Base-by-base conservation (phyloP, 1,140 invertebrate genomes). In the Drosophila pseudoananassae region DNA sequence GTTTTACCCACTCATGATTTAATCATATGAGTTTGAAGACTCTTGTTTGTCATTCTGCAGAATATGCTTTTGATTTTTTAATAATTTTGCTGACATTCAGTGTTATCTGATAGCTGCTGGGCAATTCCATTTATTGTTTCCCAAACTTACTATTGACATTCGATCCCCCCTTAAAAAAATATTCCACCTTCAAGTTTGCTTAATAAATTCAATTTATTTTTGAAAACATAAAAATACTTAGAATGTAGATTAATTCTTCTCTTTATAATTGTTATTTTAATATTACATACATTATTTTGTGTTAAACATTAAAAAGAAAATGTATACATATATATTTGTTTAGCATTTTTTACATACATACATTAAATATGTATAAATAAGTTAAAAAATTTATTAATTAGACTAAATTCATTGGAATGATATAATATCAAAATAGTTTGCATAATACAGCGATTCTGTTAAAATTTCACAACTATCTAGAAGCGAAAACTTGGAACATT, bases 361-460 rank as follows among this genome's bases (percentile, higher is more conserved):
- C 71, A 78, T 57, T 69, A 53, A 74, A 76, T 82, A 88, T 88
- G 84, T 70, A 88, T 88, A 88, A 88, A 88, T 88, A 88, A 88
- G 83, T 88, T 88, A 88, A 88, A 69, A 88, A 88, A 88, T 88
- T 88, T 66, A 82, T 88, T 88, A 88, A 88, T 88, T 88, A 88
- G 83, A 70, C 83, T 88, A 88, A 88, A 88, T 88, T 88, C 83
- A 88, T 88, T 88, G 83, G 83, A 88, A 88, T 88, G 83, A 88
- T 88, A 88, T 88, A 88, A 88, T 88, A 88, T 88, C 83, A 88
- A 88, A 88, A 88, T 83, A 82, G 63, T 87, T 85, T 85, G 76
- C 81, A 84, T 84, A 85, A 76, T 82, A 87, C 78, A 88, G 78
- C 83, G 83, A 76, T 83, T 68, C 60, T 64, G 54, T 68, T 53